phyloP scores from a whole-genome alignment of 2,797 vertebrate genomes.

The Dendrocincla fuliginosa region DNA sequence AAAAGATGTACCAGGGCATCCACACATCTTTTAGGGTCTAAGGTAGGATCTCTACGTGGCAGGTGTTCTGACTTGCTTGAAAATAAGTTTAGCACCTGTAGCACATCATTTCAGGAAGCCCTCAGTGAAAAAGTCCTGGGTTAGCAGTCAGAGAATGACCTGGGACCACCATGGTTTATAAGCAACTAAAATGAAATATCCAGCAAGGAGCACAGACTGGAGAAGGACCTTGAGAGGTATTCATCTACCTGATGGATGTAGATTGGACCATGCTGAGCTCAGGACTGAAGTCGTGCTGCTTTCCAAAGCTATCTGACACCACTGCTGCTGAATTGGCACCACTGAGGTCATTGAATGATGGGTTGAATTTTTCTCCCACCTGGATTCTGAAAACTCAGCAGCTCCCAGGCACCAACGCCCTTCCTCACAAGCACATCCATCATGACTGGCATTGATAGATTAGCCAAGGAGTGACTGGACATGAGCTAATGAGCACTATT shows the following conservation, averaged over 20 bases:
- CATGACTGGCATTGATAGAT: slow-evolving; percentile 24
- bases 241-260: not conserved
- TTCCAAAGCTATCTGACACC: not conserved
- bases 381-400: slow-evolving; percentile 52
- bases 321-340: not conserved
- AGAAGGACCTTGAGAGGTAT: not conserved
- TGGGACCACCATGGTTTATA: accelerated
- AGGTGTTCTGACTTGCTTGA: not conserved
- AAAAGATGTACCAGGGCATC: not conserved
- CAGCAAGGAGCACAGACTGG: not conserved
- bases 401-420: not conserved
- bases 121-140: not conserved
- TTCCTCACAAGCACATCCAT: slow-evolving; percentile 32
- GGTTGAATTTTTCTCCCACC: slow-evolving; percentile 23
- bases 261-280: not conserved
- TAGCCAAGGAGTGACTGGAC: slow-evolving; percentile 30
- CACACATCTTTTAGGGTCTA: not conserved
- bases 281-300: not conserved
- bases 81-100: not conserved
- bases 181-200: not conserved
- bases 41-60: not conserved
- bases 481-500: slow-evolving; percentile 22
- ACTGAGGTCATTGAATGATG: not conserved
- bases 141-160: not conserved
- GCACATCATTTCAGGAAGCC: not conserved